Base-by-base conservation (phyloP, 2,888 invertebrate species). In the Arrhopalites spinosus region DNA sequence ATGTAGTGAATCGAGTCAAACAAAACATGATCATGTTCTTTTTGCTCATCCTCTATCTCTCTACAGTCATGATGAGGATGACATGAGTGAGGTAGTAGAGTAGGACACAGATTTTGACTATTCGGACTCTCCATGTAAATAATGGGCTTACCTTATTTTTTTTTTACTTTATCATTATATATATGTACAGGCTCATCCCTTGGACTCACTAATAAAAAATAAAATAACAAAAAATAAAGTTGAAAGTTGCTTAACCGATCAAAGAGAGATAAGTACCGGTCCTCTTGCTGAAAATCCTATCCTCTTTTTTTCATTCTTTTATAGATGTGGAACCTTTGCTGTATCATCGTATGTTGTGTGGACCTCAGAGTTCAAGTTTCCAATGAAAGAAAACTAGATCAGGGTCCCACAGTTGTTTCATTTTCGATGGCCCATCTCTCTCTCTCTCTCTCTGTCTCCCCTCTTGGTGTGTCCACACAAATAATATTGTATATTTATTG, bases 351-450 rank as follows among this genome's bases (percentile, higher is more conserved):
- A 11, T 36, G 36, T 3, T 36, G 11, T n/a, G 63, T 63, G 30
- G 63, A 2, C 8, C 29, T 29, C 27, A 27, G 5, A 63, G 63
- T 15, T 27, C 63, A 13, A 63, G 63, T 25, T 53, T 61, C 23
- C 25, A 61, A 61, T 61, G 29, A 59, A 59, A 59, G 27, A 29
- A 63, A 63, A 63, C 63, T 63, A 63, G 63, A 63, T 63, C 63
- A 63, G 63, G 63, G 63, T 63, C 63, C 63, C 63, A 29, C 63
- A 63, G 29, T 29, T n/a, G n/a, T n/a, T n/a, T n/a, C n/a, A n/a
- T n/a, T n/a, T n/a, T n/a, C n/a, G n/a, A n/a, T n/a, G n/a, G n/a
- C n/a, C 11, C 63, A 25, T 25, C 29, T 29, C 30, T 63, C 30
- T 29, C 15, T 25, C 27, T 25, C 61, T 25, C 20, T 23, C 20